Base-by-base conservation (phyloP, 2,888 invertebrate genomes). In the Scaptomyza caliginosa region DNA sequence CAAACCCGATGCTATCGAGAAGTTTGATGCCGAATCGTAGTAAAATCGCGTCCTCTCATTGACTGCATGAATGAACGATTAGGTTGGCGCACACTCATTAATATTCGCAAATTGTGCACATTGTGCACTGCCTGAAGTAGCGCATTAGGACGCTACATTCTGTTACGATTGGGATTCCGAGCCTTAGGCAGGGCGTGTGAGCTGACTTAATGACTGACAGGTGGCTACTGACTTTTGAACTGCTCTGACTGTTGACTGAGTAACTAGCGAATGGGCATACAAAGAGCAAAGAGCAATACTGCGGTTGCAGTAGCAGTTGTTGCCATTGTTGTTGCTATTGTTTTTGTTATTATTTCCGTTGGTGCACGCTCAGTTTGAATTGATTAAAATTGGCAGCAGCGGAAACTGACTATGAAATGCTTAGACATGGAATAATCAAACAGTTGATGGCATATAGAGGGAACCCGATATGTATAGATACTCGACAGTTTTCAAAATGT, bases 321-420 rank as follows among this genome's bases (percentile, higher is more conserved):
- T 46, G 4, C 30, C 17, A 45, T 21, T 30, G 26, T 21, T 30
- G 26, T 21, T 28, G 11, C 23, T 23, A 39, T 26, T 30, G 30
- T n/a, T 56, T 19, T 21, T 46, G 40, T 28, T 19, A 32, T 28
- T 55, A 19, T 46, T 52, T 26, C 6, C 26, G 45, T 21, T 57
- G 59, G 16, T 46, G 69, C 45, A 48, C 30, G 67, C 38, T 63
- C 71, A 62, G 66, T 60, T 77, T 63, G 78, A 77, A 71, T 86
- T 75, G 81, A 84, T 82, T 81, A 63, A 75, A 86, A 75, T 68
- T 66, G 78, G 62, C 78, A 78, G 65, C 81, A 77, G 57, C 58
- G 45, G 39, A 62, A 54, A 21, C 55, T 54, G 65, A 54, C 64
- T 64, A 26, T 48, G 46, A 49, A 63, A 66, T 48, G 71, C 63